Evolutionary conservation across 2,113 vertebrate genomes (phyloP), one percentile per base, ranked within the genome.

Genomic region (Maccullochella peelii): DNA sequence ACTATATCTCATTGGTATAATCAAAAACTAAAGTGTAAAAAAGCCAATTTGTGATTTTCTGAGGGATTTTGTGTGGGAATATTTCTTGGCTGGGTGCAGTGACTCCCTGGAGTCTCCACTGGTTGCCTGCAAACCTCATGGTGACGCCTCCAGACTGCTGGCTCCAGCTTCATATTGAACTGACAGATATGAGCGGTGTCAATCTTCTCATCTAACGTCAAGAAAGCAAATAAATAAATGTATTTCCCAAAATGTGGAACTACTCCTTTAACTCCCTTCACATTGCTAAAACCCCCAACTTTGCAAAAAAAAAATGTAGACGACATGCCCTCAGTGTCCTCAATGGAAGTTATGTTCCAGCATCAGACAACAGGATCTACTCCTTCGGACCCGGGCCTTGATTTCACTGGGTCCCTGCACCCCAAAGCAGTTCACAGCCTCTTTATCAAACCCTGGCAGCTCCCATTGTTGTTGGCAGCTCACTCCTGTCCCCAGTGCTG

Each of bases 391-490:
- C 62, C 72, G 1, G 62, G 25, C 73, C 86, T 66, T 54, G 30
- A 80, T 85, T 84, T 86, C 87, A 49, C 11, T 16, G 80, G 83
- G 84, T 80, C 83, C 61, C n/a, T 69, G 79, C 72, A 79, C 87
- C 88, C 89, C 73, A 15, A 59, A 81, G 80, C 88, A 63, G 73
- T 89, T 84, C 87, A 68, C 84, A 89, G 79, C 66, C 89, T 88
- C 88, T 94, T 90, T 85, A 94, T 92, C 93, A 92, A 83, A 82
- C 66, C 70, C 61, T 86, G 84, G 88, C 90, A 92, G 90, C 79
- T 86, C 82, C 88, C 92, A 83, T 93, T 93, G 92, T 93, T 92
- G 89, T 92, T 93, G 91, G 93, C 91, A 89, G 92, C 89, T 77
- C 75, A n/a, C 36, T 74, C 65, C 89, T 73, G 65, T 90, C 82